Evolutionary conservation across 2,888 invertebrate species (phyloP).

Genomic region (Buathra laborator): DNA sequence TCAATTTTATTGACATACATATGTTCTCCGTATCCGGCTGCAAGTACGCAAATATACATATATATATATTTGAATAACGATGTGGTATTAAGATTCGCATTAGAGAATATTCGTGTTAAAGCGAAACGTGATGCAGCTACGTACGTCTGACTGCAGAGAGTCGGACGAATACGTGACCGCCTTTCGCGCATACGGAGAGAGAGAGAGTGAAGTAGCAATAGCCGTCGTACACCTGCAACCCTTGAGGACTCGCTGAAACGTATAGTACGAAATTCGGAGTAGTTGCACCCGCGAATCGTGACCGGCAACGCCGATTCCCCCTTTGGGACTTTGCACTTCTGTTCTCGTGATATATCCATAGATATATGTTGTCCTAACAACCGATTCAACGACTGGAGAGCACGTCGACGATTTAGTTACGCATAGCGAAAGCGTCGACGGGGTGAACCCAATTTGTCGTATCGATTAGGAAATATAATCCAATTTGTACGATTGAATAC

Average conservation of each 20-base stretch:
- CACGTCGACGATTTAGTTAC: conserved; percentile 27
- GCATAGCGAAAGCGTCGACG: conserved; percentile 16
- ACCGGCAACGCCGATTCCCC: conserved; percentile 59
- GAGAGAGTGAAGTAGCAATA: conserved; percentile 23
- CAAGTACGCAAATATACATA: background rate
- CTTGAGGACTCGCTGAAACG: conserved; percentile 7
- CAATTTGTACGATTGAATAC: conserved; percentile 74
- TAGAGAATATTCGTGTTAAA: conserved; percentile 5
- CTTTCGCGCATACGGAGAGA: background rate
- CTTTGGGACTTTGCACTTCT: background rate
- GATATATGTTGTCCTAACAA: background rate
- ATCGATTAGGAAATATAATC: conserved; percentile 81
- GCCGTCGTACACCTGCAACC: conserved; percentile 40
- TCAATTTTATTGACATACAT: too few relatives aligned
- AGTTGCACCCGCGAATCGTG: conserved; percentile 53
- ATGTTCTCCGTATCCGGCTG: background rate
- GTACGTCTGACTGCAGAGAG: conserved; percentile 30
- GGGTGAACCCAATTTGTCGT: conserved; percentile 77
- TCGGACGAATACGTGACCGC: conserved; percentile 59
- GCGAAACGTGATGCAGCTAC: conserved; percentile 6
- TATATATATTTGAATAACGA: background rate
- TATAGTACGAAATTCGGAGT: conserved; percentile 20
- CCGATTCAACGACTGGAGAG: conserved; percentile 1
- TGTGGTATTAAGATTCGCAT: conserved; percentile 16
- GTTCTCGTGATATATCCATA: background rate